Conservation (phyloP, 2,888 invertebrate genomes). For the Oscheius sp. region DNA sequence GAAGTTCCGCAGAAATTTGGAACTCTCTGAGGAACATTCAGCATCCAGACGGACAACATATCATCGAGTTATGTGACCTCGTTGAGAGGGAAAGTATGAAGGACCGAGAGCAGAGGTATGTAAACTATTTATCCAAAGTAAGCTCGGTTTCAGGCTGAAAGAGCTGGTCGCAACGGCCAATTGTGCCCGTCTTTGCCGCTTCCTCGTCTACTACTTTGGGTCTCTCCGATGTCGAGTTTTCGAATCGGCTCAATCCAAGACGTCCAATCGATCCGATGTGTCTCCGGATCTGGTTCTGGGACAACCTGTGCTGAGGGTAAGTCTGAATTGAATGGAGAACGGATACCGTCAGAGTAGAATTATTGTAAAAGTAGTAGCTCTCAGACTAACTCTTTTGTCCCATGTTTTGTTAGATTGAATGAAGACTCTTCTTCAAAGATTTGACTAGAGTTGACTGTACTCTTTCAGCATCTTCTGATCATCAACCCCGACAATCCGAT, state of each 20-base stretch:
- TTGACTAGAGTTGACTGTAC: too few relatives aligned
- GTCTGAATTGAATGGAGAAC: too few relatives aligned
- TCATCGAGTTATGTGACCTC: constrained; percentile 11
- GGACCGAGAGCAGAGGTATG: constrained; percentile 28
- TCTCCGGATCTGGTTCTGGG: too few relatives aligned
- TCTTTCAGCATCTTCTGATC: constrained; percentile 42
- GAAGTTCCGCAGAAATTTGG: constrained; percentile 11
- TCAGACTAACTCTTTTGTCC: too few relatives aligned
- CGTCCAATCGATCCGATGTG: too few relatives aligned
- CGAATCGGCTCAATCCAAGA: constrained; percentile 24
- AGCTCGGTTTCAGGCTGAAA: constrained; percentile 10
- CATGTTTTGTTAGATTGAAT: too few relatives aligned
- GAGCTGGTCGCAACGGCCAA: constrained; percentile 24
- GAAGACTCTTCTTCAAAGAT: too few relatives aligned
- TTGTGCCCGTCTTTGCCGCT: constrained; percentile 38
- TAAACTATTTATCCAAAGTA: not conserved
- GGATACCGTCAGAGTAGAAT: too few relatives aligned
- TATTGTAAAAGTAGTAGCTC: too few relatives aligned
- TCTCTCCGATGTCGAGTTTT: constrained; percentile 44
- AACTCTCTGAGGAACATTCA: not conserved
- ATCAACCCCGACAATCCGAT: constrained; percentile 41
- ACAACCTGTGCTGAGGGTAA: too few relatives aligned
- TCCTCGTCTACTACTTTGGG: constrained; percentile 36
- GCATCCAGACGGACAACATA: not conserved
- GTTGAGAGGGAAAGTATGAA: constrained; percentile 19